phyloP scores from a whole-genome alignment of 2,888 invertebrate species.

The Pollenia labialis region DNA sequence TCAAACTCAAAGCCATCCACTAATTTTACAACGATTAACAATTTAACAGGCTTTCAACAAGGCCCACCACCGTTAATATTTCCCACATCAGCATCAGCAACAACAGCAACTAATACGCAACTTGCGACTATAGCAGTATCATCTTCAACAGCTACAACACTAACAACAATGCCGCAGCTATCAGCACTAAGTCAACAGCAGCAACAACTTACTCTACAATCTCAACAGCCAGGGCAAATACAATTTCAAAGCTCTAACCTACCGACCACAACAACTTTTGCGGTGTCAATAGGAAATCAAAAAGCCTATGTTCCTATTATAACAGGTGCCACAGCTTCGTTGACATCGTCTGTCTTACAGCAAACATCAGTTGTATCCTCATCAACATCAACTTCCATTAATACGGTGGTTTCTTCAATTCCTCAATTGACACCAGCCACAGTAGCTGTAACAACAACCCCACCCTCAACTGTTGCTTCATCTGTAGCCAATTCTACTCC shows the following conservation, averaged over 20 bases:
- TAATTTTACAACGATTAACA: slow-evolving; percentile 50
- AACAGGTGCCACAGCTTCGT: slow-evolving; percentile 37
- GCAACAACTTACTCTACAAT: slow-evolving; percentile 48
- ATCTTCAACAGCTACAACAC: slow-evolving; percentile 72
- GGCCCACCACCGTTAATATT: slow-evolving; percentile 74
- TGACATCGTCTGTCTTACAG: slow-evolving; percentile 60
- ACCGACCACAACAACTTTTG: slow-evolving; percentile 76
- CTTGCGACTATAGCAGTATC: slow-evolving; percentile 61
- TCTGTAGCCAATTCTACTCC: slow-evolving; percentile 34
- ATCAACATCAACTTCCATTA: slow-evolving; percentile 55
- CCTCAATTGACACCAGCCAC: slow-evolving; percentile 65
- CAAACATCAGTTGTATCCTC: slow-evolving; percentile 58
- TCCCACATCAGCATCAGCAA: slow-evolving; percentile 65
- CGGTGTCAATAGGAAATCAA: slow-evolving; percentile 55
- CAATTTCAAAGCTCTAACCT: slow-evolving; percentile 60
- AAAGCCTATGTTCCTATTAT: slow-evolving; percentile 45
- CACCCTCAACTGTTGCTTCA: slow-evolving; percentile 56
- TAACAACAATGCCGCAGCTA: slow-evolving; percentile 68
- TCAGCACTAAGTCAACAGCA: slow-evolving; percentile 61
- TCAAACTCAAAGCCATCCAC: slow-evolving; percentile 50
- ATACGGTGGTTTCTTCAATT: slow-evolving; percentile 30
- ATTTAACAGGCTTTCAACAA: slow-evolving; percentile 44
- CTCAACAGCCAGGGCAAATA: slow-evolving; percentile 62
- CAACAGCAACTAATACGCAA: slow-evolving; percentile 62
- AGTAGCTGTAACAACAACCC: slow-evolving; percentile 65